Conservation (phyloP, 1,140 invertebrate genomes). For the Caerostris darwini region DNA sequence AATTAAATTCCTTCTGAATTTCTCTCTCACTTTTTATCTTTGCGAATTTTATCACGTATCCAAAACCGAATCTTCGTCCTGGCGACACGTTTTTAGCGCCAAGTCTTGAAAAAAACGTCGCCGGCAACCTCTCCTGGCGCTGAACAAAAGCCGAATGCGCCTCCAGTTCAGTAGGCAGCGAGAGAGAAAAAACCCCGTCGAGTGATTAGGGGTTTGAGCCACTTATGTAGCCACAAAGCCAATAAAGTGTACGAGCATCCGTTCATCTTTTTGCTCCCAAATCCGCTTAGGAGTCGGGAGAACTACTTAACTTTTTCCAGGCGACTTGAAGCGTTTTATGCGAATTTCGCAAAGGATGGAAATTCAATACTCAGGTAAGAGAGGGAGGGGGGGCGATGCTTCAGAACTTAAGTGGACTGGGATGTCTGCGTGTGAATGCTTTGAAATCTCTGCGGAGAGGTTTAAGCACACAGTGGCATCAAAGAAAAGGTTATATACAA, state of each 20-base stretch:
- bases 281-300: constrained; percentile 44
- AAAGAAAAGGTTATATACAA: constrained; percentile 2
- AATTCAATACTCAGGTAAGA: constrained; percentile 47
- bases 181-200: constrained; percentile 29
- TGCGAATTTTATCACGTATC: no score
- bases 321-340: constrained; percentile 58
- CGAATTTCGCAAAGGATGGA: constrained; percentile 47
- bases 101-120: background rate
- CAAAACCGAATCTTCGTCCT: background rate
- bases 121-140: background rate
- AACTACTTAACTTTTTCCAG: constrained; percentile 64
- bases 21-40: no score
- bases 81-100: background rate
- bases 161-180: constrained; percentile 34
- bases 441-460: background rate
- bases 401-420: constrained; percentile 18
- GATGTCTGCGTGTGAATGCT: constrained; percentile 10
- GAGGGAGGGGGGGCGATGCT: no score
- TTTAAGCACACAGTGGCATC: background rate
- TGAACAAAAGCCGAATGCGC: constrained; percentile 41
- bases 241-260: constrained; percentile 58
- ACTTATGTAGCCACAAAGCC: constrained; percentile 62
- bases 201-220: constrained; percentile 62
- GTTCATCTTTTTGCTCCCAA: constrained; percentile 43
- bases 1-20: no score